Conservation (phyloP, 2,797 vertebrate genomes). For the Acridotheres tristis region DNA sequence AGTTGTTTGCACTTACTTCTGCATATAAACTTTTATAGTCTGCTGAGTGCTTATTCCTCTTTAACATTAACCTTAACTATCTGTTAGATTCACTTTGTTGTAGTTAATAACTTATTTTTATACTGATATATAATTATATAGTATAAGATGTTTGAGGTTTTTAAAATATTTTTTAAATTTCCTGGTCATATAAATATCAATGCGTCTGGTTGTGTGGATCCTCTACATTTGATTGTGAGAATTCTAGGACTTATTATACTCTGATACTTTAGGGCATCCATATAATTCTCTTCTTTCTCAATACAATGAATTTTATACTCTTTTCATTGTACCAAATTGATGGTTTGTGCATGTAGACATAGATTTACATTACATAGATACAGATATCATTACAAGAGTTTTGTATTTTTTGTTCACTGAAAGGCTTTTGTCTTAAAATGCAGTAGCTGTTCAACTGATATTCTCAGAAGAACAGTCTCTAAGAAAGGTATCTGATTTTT, state of each 20-base stretch:
- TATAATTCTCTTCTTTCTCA: neutral
- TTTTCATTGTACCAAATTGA: neutral
- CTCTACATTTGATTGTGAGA: neutral
- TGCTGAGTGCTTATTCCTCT: neutral
- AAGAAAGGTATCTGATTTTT: constrained; percentile 23
- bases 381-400: neutral
- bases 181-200: neutral
- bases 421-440: constrained; percentile 10
- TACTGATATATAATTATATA: neutral
- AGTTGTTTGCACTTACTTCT: neutral
- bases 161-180: neutral
- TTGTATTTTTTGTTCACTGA: neutral
- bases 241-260: neutral
- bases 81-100: neutral
- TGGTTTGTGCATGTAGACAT: neutral
- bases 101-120: neutral
- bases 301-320: neutral
- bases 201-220: neutral
- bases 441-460: neutral
- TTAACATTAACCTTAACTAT: neutral
- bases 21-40: neutral
- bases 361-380: neutral
- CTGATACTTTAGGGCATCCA: neutral
- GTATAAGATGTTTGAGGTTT: neutral
- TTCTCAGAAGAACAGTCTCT: constrained; percentile 26